Percentiles rank a stretch among this genome's conserved stretches.
Evolutionary conservation across 2,797 vertebrate genomes (phyloP).

Genomic region (Schizothorax lantsangensis): DNA sequence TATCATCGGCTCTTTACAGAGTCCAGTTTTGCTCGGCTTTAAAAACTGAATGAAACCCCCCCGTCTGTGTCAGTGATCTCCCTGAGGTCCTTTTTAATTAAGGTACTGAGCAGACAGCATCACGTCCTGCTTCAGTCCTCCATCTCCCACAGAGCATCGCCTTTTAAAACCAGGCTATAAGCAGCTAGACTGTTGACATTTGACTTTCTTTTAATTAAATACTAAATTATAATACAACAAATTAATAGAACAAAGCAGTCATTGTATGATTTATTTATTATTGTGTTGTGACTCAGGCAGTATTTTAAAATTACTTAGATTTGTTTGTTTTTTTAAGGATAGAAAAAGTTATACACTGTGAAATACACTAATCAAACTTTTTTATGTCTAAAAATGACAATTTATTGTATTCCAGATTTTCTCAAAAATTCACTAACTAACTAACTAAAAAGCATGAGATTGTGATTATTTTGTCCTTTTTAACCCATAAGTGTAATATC

Average conservation of each 20-base stretch:
- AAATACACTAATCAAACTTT: too few species aligned
- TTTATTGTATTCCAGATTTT: too few species aligned
- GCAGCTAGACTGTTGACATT: slow-evolving; percentile 67
- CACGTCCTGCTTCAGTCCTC: slow-evolving; percentile 60
- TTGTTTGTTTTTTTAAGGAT: not conserved
- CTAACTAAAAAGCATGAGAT: too few species aligned
- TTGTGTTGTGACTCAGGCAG: not conserved
- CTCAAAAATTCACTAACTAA: too few species aligned
- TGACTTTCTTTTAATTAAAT: slow-evolving; percentile 66
- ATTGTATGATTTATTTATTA: not conserved
- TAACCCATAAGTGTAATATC: too few species aligned
- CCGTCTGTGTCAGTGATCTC: slow-evolving; percentile 61
- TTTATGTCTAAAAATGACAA: too few species aligned
- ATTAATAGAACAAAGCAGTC: not conserved
- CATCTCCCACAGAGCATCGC: slow-evolving; percentile 52
- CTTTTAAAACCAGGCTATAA: slow-evolving; percentile 68
- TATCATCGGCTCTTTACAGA: slow-evolving; percentile 6
- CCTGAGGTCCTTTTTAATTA: slow-evolving; percentile 67
- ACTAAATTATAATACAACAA: slow-evolving; percentile 35
- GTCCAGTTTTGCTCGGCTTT: not conserved
- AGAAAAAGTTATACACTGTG: too few species aligned
- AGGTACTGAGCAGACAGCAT: slow-evolving; percentile 50
- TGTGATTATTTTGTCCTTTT: too few species aligned
- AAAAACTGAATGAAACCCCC: slow-evolving; percentile 56
- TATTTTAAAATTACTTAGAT: not conserved